Conservation (phyloP, 2,113 vertebrate genomes). For the Oncorhynchus clarkii region DNA sequence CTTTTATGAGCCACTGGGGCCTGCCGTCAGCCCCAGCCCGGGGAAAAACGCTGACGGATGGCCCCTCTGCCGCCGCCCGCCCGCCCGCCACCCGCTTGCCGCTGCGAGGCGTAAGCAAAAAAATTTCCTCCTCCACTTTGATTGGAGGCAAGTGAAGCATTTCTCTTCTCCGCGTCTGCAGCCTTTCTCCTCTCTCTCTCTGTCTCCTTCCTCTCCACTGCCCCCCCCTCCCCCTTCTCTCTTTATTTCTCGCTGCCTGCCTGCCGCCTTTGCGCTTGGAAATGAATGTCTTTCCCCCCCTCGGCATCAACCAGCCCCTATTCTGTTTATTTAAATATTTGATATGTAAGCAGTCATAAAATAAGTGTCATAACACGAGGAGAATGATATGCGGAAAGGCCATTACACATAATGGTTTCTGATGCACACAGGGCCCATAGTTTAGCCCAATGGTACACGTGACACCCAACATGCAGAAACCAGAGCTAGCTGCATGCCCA, state of each 20-base stretch:
- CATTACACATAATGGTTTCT: constrained; percentile 71
- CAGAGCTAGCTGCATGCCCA: constrained; percentile 14
- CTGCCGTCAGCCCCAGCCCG: constrained; percentile 52
- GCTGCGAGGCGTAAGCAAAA: constrained; percentile 54
- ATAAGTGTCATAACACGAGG: constrained; percentile 72
- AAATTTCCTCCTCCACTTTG: constrained; percentile 56
- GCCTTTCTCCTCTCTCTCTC: constrained; percentile 2
- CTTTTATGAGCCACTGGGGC: constrained; percentile 67
- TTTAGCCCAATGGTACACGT: constrained; percentile 29
- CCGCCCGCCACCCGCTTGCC: constrained; percentile 30
- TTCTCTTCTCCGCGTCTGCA: constrained; percentile 36
- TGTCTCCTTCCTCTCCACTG: constrained; percentile 7
- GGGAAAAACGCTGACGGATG: constrained; percentile 68
- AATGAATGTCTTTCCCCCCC: constrained; percentile 66
- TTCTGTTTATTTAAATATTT: constrained; percentile 79
- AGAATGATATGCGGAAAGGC: constrained; percentile 64
- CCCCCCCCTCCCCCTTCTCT: constrained; percentile 30
- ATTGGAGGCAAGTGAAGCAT: constrained; percentile 68
- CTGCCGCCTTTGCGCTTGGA: constrained; percentile 37
- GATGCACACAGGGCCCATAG: constrained; percentile 51
- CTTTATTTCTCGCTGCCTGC: constrained; percentile 25
- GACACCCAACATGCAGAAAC: constrained; percentile 27
- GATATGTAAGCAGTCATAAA: constrained; percentile 78
- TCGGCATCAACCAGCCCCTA: constrained; percentile 37
- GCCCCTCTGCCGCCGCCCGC: constrained; percentile 41